Evolutionary conservation across 1,140 invertebrate genomes (phyloP).

Genomic region (Drosophila nannoptera): DNA sequence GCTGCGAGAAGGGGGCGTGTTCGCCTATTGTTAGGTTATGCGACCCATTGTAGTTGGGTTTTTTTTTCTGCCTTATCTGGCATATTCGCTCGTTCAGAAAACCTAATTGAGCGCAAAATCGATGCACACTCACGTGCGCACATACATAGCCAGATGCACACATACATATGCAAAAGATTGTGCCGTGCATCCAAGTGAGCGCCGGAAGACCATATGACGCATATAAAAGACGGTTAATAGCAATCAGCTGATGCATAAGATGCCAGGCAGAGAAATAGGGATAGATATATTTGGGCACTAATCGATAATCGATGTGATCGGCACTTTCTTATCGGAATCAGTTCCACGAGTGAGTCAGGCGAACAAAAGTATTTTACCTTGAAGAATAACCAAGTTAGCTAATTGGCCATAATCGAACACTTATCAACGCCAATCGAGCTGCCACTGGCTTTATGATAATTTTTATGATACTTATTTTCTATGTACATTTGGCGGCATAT

Average conservation of each 20-base stretch:
- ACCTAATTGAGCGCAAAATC: constrained; percentile 70
- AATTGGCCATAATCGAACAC: constrained; percentile 24
- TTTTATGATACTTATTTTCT: constrained; percentile 16
- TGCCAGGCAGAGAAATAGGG: constrained; percentile 5
- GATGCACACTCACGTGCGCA: constrained; percentile 20
- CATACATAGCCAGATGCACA: constrained; percentile 5
- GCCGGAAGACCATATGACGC: constrained; percentile 33
- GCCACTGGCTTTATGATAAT: constrained; percentile 5
- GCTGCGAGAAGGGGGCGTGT: neutral
- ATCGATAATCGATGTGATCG: constrained; percentile 31
- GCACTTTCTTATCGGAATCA: constrained; percentile 18
- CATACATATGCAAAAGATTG: neutral
- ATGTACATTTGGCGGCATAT: neutral
- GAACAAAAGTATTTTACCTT: constrained; percentile 1
- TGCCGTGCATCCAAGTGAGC: no score
- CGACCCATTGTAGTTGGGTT: constrained; percentile 27
- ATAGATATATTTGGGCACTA: constrained; percentile 37
- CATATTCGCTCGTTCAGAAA: constrained; percentile 57
- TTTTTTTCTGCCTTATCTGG: constrained; percentile 36
- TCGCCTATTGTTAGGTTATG: constrained; percentile 15
- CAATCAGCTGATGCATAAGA: constrained; percentile 47
- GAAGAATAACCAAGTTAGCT: neutral
- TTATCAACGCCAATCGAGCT: constrained; percentile 31
- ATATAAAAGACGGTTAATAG: constrained; percentile 25
- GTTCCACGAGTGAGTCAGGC: neutral